Base-by-base conservation (phyloP, 2,888 invertebrate genomes). In the Rhaphigaster nebulosa region DNA sequence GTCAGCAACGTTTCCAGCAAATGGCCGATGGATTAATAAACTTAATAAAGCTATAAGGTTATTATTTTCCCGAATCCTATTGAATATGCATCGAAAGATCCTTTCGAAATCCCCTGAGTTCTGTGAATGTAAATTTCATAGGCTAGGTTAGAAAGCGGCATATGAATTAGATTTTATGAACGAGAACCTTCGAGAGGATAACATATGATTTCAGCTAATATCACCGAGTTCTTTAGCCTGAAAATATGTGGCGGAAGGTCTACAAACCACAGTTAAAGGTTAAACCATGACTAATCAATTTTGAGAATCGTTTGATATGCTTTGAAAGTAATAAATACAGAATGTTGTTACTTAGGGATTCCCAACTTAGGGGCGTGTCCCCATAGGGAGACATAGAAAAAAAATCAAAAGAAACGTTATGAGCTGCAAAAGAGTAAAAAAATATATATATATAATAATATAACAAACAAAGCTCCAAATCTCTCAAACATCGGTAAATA, bases 121-220 rank as follows among this genome's bases (percentile, higher is more conserved):
- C 29, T 65, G 65, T 65, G 29, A 15, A 65, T 65, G 65, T 65
- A 65, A 65, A 65, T 65, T 65, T 65, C 65, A 29, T 65, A 65
- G 29, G 29, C 29, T 65, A 29, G 65, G 15, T 65, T 65, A 65
- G 65, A 65, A 65, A 65, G 65, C 15, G 12, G 65, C 65, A 65
- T 65, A 65, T 65, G 65, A 29, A 65, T 65, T 29, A 29, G 29
- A 65, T n/a, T 65, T 65, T 65, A 65, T 65, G 29, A 65, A 60
- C 54, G 54, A 60, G 60, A 60, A 29, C 65, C 29, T 65, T 65
- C 65, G 13, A 29, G 65, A 65, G n/a, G 15, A 29, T 29, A 65
- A 29, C 65, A 29, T 29, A 29, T 65, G 15, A 29, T 65, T 65
- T 65, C 29, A 29, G 65, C 12, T n/a, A 65, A 65, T 65, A 65